phyloP scores from a whole-genome alignment of 2,888 invertebrate genomes.

The Harpalus rubripes region DNA sequence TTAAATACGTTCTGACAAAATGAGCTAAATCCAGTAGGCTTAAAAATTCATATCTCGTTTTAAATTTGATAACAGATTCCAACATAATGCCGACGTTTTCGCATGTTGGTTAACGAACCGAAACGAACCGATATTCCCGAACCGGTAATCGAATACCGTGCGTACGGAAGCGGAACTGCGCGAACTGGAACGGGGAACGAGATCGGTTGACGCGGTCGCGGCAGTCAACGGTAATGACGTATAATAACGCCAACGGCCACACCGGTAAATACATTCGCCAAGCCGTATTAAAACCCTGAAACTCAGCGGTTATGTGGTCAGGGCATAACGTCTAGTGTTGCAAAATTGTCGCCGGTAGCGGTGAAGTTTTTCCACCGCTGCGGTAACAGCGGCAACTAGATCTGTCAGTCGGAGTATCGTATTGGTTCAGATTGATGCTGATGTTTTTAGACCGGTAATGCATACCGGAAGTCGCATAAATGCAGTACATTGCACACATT shows the following conservation, averaged over 20 bases:
- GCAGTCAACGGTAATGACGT: slow-evolving; percentile 51
- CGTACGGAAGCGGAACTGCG: slow-evolving; percentile 57
- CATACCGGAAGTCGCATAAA: slow-evolving; percentile 18
- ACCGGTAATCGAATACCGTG: slow-evolving; percentile 61
- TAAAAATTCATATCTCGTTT: slow-evolving; percentile 40
- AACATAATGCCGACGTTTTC: slow-evolving; percentile 51
- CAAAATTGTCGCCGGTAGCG: slow-evolving; percentile 8
- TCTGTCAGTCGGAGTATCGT: slow-evolving; percentile 13
- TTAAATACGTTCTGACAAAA: background rate
- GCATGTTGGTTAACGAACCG: slow-evolving; percentile 55
- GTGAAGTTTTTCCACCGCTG: slow-evolving; percentile 7
- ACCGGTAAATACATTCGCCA: slow-evolving; percentile 52
- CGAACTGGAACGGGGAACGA: slow-evolving; percentile 40
- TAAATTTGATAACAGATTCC: slow-evolving; percentile 56
- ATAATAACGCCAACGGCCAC: slow-evolving; percentile 43
- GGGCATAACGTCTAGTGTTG: slow-evolving; percentile 10
- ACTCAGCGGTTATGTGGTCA: slow-evolving; percentile 20
- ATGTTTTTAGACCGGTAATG: slow-evolving; percentile 33
- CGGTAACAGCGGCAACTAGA: background rate
- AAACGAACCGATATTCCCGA: slow-evolving; percentile 55
- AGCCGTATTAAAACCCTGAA: slow-evolving; percentile 43
- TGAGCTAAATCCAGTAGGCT: slow-evolving; percentile 3
- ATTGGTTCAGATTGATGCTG: slow-evolving; percentile 17
- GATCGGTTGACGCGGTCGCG: slow-evolving; percentile 46
- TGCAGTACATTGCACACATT: slow-evolving; percentile 15